Base-by-base conservation (phyloP, 2,113 vertebrate species). In the Chaetodon auriga region DNA sequence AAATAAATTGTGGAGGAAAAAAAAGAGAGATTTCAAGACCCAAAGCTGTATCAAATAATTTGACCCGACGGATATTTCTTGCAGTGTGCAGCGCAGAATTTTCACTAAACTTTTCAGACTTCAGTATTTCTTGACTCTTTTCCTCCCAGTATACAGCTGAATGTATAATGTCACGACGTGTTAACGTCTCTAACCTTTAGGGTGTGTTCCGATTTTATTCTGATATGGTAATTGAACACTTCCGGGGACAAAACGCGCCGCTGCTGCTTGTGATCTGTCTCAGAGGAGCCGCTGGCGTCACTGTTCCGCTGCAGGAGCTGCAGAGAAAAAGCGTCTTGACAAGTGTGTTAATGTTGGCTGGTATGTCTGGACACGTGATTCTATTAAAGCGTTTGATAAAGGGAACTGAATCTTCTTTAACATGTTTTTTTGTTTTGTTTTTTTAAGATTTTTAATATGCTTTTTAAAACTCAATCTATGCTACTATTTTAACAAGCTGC, bases 191-290 rank as follows among this genome's bases (percentile, higher is more conserved):
- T 18, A 8, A 55, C 38, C 62, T 6, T 3, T 57, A 25, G 80
- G 65, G 73, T 46, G 80, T 78, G 78, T 81, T 82, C 69, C 57
- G 66, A 73, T 80, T 81, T 75, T 60, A 68, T 90, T 87, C 25
- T 78, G 84, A 60, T 86, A 85, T 83, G 87, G 49, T 90, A 85
- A 91, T 80, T 87, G 84, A 87, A 87, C 4, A 83, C 84, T 93
- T 92, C 92, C 89, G 90, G 92, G 80, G 60, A 80, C 48, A 1
- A 11, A 68, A 41, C 3, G 66, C 79, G 83, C 71, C 30, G 68
- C 76, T 54, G 83, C 78, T 30, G 68, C 78, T 55, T 36, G 61
- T 74, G 54, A 62, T 25, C 41, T 61, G 35, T 11, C 46, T 63
- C 71, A 53, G 58, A 81, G 61, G 74, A 79, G 86, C 68, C 76